These are phyloP conservation scores for Epiblema foenella DNA, from an alignment of 2,888 invertebrate species.

Conservation along the genomic window DNA sequence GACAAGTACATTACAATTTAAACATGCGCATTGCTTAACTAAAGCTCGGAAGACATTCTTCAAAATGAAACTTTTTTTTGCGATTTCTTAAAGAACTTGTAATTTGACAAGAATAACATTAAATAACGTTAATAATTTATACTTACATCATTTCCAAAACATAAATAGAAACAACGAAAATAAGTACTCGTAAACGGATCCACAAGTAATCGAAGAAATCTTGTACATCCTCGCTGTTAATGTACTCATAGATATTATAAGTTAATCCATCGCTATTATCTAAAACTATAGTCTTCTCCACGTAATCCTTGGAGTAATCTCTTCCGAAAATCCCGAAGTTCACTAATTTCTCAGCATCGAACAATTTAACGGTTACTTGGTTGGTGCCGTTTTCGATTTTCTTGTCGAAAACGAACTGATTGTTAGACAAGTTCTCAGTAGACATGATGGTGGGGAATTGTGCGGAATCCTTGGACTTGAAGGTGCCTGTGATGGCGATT, in stretches of 20 bases:
- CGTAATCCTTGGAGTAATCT: slow-evolving; percentile 61
- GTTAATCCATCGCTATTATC: slow-evolving; percentile 48
- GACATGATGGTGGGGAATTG: slow-evolving; percentile 67
- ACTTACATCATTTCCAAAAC: slow-evolving; percentile 78
- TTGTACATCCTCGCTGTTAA: slow-evolving; percentile 65
- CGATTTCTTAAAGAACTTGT: neutral
- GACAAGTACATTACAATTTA: too few species aligned
- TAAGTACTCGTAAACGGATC: slow-evolving; percentile 70
- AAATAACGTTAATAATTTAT: slow-evolving; percentile 16
- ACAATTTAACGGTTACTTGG: slow-evolving; percentile 56
- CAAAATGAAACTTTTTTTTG: neutral
- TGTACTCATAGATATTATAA: slow-evolving; percentile 57
- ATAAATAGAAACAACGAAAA: slow-evolving; percentile 75
- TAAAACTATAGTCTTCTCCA: slow-evolving; percentile 40
- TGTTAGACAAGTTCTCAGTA: slow-evolving; percentile 47
- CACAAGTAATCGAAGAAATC: slow-evolving; percentile 76
- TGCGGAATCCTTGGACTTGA: slow-evolving; percentile 53
- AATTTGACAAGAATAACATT: neutral
- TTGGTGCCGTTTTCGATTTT: slow-evolving; percentile 48
- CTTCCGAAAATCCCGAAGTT: slow-evolving; percentile 66
- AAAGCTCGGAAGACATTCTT: neutral
- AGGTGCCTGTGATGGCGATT: slow-evolving; percentile 62
- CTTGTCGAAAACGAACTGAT: slow-evolving; percentile 55
- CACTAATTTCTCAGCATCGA: slow-evolving; percentile 55
- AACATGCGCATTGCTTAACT: too few species aligned